Conservation (phyloP, 2,888 invertebrate species). For the Agrilus cyanescens region DNA sequence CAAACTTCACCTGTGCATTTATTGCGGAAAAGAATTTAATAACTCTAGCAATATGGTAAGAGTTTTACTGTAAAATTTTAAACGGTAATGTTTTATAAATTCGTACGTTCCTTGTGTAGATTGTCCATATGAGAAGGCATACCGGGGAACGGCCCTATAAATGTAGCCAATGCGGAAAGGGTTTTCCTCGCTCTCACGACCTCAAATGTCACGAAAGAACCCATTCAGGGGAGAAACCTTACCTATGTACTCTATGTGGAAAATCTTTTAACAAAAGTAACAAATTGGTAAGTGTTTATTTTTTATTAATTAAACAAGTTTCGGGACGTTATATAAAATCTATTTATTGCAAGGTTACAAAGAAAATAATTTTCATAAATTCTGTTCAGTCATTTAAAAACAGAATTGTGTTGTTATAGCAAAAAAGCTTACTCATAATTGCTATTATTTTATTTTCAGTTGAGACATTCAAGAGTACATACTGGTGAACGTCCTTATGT, state of each 20-base stretch:
- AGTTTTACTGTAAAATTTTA: neutral
- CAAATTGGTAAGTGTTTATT: conserved; percentile 31
- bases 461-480: conserved; percentile 35
- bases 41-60: conserved; percentile 38
- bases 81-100: neutral
- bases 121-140: conserved; percentile 37
- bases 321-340: neutral
- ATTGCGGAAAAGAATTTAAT: conserved; percentile 37
- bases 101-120: conserved; percentile 22
- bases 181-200: conserved; percentile 36
- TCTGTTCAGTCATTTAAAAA: no score
- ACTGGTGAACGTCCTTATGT: conserved; percentile 37
- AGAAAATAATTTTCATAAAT: no score
- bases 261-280: conserved; percentile 38
- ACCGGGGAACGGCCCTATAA: conserved; percentile 36
- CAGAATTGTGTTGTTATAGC: no score
- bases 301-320: neutral
- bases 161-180: conserved; percentile 34
- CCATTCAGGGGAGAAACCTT: conserved; percentile 36
- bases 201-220: conserved; percentile 37
- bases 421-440: neutral
- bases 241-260: conserved; percentile 34
- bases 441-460: conserved; percentile 20
- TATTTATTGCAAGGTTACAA: no score
- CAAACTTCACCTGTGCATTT: conserved; percentile 34